Evolutionary conservation across 2,888 invertebrate genomes (phyloP), one percentile per base, ranked within the genome.

Genomic region (Gandaritis pyraliata): DNA sequence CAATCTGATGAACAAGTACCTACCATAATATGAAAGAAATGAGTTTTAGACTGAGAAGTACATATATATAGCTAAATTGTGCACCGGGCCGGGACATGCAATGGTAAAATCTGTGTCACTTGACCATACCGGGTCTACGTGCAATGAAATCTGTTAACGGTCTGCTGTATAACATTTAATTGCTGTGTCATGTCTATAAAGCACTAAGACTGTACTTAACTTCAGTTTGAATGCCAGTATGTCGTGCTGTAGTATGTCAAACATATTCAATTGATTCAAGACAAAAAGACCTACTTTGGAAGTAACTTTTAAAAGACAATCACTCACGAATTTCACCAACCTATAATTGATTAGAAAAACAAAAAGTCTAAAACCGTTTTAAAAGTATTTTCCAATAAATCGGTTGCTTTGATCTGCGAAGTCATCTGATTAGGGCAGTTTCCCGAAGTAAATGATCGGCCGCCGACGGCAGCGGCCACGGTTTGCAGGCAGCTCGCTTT

Each of bases 401-500:
- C 58, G 52, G 55, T 33, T 33, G 12, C 49, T 48, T 54, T 62
- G 73, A 79, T 73, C 71, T 69, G 69, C 66, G 36, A 56, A 65
- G 70, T 68, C 56, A 66, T 66, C 67, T 71, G 71, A 74, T 77
- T 74, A 78, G 72, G 75, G 72, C 81, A 81, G 80, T 82, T 78
- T 80, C 80, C 81, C 75, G 76, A 33, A 78, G 69, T 71, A 78
- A 75, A 77, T 77, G 74, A 77, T 72, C 75, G 77, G 76, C 78
- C 77, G 78, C 81, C 74, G 77, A 79, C 74, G 77, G 80, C 82
- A 78, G 80, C 74, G 77, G 80, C 82, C 73, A 84, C 83, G 83
- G 81, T 79, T 82, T 81, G 77, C 74, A 83, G 78, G 81, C 84
- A 83, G 79, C 85, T 87, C 82, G 86, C 88, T 90, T 89, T 89